These are phyloP conservation scores for Synanthedon tipuliformis DNA, from an alignment of 2,888 invertebrate genomes.

Conservation along the genomic window DNA sequence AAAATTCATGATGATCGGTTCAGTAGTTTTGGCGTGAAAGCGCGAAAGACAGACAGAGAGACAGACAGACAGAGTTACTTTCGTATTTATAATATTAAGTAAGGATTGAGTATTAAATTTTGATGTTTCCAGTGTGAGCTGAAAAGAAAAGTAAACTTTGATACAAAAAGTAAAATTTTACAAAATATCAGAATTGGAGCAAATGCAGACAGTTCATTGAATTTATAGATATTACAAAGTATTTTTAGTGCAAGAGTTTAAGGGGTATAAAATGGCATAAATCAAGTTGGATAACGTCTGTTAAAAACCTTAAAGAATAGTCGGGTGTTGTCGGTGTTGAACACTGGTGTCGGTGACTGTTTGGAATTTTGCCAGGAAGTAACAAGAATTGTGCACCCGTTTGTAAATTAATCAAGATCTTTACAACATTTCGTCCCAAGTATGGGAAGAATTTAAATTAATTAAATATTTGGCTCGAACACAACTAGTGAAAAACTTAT, in stretches of 20 bases:
- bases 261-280: not conserved
- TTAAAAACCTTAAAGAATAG: not conserved
- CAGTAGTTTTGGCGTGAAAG: too few relatives aligned
- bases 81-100: too few relatives aligned
- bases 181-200: not conserved
- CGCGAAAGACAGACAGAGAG: too few relatives aligned
- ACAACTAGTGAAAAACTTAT: too few relatives aligned
- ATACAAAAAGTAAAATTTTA: not conserved
- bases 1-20: too few relatives aligned
- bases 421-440: not conserved
- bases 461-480: not conserved
- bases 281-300: not conserved
- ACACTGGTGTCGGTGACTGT: slow-evolving; percentile 17
- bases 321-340: not conserved
- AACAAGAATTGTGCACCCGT: slow-evolving; percentile 22
- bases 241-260: too few relatives aligned
- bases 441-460: not conserved
- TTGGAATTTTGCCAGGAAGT: slow-evolving; percentile 27
- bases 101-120: too few relatives aligned
- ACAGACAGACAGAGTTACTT: too few relatives aligned
- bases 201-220: too few relatives aligned
- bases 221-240: too few relatives aligned
- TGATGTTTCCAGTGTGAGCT: too few relatives aligned
- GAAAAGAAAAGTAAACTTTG: too few relatives aligned
- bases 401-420: slow-evolving; percentile 23